These are phyloP conservation scores for Apis dorsata DNA, from an alignment of 1,140 invertebrate species.

Conservation along the genomic window DNA sequence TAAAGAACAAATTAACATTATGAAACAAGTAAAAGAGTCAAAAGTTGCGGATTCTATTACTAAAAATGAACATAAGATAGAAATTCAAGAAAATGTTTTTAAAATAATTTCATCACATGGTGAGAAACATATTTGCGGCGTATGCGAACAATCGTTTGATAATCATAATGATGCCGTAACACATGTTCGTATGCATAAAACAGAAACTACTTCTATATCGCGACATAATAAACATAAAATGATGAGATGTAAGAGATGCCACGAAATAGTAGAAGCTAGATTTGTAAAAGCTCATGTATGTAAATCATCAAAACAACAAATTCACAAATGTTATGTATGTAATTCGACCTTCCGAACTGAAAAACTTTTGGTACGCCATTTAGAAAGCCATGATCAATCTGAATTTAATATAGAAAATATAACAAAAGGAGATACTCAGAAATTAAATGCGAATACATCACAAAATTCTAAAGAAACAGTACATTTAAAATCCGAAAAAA, in stretches of 20 bases:
- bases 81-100: slow-evolving; percentile 9
- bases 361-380: slow-evolving; percentile 61
- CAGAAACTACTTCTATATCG: neutral
- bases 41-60: neutral
- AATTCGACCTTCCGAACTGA: slow-evolving; percentile 65
- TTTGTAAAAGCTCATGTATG: slow-evolving; percentile 74
- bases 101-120: neutral
- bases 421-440: slow-evolving; percentile 39
- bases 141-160: slow-evolving; percentile 68
- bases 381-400: slow-evolving; percentile 59
- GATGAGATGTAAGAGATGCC: slow-evolving; percentile 77
- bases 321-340: slow-evolving; percentile 69
- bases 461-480: neutral
- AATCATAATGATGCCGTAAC: slow-evolving; percentile 65
- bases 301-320: slow-evolving; percentile 45
- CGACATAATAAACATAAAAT: slow-evolving; percentile 59
- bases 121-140: slow-evolving; percentile 70
- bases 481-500: neutral
- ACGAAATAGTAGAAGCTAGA: slow-evolving; percentile 74
- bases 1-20: neutral
- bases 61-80: neutral
- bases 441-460: neutral
- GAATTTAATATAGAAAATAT: slow-evolving; percentile 58
- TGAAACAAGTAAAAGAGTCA: neutral
- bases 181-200: slow-evolving; percentile 70